Evolutionary conservation across 2,888 invertebrate species (phyloP), one percentile per base, ranked within the genome.

Genomic region (Gibbula magus): DNA sequence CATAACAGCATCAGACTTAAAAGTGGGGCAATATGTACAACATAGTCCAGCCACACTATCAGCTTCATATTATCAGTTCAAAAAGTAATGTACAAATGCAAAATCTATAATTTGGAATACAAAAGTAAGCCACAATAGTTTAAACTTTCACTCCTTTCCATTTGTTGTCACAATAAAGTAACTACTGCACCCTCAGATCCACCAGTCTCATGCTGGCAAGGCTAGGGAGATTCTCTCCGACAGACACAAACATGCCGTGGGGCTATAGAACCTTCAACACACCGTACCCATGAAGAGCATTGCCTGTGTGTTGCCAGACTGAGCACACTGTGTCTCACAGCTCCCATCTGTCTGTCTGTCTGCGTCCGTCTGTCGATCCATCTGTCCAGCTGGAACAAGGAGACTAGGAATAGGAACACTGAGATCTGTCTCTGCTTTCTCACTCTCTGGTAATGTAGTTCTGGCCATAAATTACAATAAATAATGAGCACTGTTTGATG

Each of bases 381-480:
- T 25, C 45, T 45, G 13, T 45, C 45, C 45, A 45, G 45, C 10
- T 5, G 13, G 45, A 10, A 7, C 61, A 16, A 61, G 61, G 61
- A 8, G 61, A 61, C 29, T 13, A 29, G n/a, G n/a, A 25, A 61
- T 5, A 45, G 45, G 1, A n/a, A 25, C 61, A 61, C 61, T 22
- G 29, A 61, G 61, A 61, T 61, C 61, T 61, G 61, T 25, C 61
- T 29, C n/a, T 56, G 20, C 56, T 18, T 20, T 20, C 56, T 29
- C 29, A 29, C 61, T 29, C 61, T 61, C 29, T 61, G 29, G 29
- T 25, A 20, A 25, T 61, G 61, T 25, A 61, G 29, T n/a, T 13
- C 45, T 13, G 25, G 61, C 61, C 25, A 61, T 61, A 61, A 61
- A 61, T 61, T 61, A 61, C 61, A 61, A 61, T 61, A 61, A 61